phyloP scores from a whole-genome alignment of 2,888 invertebrate genomes.

The Drosophila pullipes region DNA sequence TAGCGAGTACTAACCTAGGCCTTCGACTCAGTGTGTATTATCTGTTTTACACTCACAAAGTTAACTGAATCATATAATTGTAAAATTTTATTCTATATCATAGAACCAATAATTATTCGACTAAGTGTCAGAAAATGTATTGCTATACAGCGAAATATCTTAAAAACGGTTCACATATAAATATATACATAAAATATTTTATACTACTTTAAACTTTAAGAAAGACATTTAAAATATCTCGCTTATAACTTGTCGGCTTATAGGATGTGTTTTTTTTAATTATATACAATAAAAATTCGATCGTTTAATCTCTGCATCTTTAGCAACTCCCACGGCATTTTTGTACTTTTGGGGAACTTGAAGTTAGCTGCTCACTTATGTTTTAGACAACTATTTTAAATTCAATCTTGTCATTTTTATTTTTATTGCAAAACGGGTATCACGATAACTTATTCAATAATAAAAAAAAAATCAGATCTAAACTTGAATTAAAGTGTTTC shows the following conservation, averaged over 20 bases:
- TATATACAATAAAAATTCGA: background rate
- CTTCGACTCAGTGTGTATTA: background rate
- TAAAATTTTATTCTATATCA: background rate
- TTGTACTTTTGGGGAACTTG: background rate
- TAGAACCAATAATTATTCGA: background rate
- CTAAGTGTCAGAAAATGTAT: background rate
- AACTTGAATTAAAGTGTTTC: background rate
- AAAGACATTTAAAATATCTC: background rate
- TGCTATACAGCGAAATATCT: background rate
- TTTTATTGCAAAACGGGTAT: slow-evolving; percentile 3
- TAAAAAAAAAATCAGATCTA: background rate
- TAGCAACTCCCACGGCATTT: background rate
- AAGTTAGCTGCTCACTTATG: background rate
- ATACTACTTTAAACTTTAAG: background rate
- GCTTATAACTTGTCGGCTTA: background rate
- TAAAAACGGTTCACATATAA: background rate
- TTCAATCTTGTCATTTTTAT: background rate
- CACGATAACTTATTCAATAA: background rate
- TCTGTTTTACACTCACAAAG: background rate
- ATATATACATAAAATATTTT: background rate
- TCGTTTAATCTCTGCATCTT: background rate
- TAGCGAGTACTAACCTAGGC: background rate
- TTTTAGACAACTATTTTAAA: background rate
- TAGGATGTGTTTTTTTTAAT: background rate
- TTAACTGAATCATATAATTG: background rate